Percentiles rank a stretch among this genome's conserved stretches.
These are phyloP conservation scores for Clunio marinus DNA, from an alignment of 2,888 invertebrate genomes.

Conservation along the genomic window DNA sequence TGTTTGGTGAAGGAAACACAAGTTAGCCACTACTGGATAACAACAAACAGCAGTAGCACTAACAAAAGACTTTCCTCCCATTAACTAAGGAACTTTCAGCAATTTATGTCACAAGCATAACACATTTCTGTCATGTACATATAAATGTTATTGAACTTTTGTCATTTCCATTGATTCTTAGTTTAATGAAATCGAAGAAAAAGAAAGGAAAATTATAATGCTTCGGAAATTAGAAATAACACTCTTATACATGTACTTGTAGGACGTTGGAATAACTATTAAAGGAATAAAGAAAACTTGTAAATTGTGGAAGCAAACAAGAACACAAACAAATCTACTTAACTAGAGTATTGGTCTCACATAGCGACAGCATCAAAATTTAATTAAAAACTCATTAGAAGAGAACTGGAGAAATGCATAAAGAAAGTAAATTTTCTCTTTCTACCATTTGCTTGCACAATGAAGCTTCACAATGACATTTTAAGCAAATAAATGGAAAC, in stretches of 20 bases:
- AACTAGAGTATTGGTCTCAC: neutral
- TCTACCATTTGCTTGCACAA: neutral
- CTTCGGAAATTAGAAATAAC: too few species aligned
- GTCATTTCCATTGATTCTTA: neutral
- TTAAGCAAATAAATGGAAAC: too few species aligned
- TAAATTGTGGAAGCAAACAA: neutral
- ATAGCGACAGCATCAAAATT: conserved; percentile 27
- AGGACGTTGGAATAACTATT: neutral
- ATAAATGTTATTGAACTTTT: conserved; percentile 28
- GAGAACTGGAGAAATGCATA: neutral
- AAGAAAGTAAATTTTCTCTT: neutral
- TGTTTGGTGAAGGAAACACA: neutral
- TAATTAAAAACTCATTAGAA: conserved; percentile 38
- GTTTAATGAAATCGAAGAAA: conserved; percentile 11
- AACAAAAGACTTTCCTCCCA: too few species aligned
- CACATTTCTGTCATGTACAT: conserved; percentile 13
- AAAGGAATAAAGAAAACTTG: neutral
- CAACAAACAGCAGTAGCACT: too few species aligned
- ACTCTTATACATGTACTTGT: too few species aligned
- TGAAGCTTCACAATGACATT: neutral
- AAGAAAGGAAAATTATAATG: neutral
- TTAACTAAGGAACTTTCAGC: too few species aligned
- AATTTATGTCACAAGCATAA: conserved; percentile 31
- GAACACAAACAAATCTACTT: neutral
- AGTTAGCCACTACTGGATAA: neutral